Conservation (phyloP, 2,797 vertebrate species). For the Gallinago nigripennis region DNA sequence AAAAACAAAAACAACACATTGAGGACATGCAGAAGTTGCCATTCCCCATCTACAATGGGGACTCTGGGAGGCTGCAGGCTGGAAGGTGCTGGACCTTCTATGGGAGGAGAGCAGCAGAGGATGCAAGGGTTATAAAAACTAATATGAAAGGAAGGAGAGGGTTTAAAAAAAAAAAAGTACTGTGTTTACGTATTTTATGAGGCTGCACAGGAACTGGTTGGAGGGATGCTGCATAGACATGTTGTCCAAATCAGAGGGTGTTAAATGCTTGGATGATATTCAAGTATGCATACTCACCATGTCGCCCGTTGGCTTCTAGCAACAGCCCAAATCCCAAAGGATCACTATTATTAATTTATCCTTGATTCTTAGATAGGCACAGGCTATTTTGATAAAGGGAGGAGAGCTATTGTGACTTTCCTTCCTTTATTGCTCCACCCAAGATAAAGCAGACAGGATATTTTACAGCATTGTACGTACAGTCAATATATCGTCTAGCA, state of each 20-base stretch:
- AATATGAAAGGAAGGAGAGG: neutral
- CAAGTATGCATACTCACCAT: neutral
- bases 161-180: neutral
- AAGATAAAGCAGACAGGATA: constrained; percentile 72
- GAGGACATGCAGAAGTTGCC: neutral
- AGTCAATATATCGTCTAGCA: neutral
- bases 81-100: neutral
- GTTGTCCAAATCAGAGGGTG: neutral
- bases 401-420: constrained; percentile 63
- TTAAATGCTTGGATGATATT: constrained; percentile 45
- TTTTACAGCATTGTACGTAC: constrained; percentile 24
- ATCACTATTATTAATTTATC: constrained; percentile 54
- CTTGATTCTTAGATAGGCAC: constrained; percentile 53
- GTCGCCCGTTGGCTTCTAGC: neutral
- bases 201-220: neutral
- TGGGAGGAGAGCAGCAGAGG: accelerated
- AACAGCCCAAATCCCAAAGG: neutral
- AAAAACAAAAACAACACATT: neutral
- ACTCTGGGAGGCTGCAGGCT: neutral
- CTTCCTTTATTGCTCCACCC: constrained; percentile 53
- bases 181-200: constrained; percentile 9
- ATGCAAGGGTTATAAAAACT: neutral
- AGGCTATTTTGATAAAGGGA: constrained; percentile 73
- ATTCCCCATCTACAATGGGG: neutral
- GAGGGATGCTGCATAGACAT: constrained; percentile 3